These are phyloP conservation scores for Pantelozetes paolii DNA, from an alignment of 2,888 invertebrate species.

Conservation along the genomic window DNA sequence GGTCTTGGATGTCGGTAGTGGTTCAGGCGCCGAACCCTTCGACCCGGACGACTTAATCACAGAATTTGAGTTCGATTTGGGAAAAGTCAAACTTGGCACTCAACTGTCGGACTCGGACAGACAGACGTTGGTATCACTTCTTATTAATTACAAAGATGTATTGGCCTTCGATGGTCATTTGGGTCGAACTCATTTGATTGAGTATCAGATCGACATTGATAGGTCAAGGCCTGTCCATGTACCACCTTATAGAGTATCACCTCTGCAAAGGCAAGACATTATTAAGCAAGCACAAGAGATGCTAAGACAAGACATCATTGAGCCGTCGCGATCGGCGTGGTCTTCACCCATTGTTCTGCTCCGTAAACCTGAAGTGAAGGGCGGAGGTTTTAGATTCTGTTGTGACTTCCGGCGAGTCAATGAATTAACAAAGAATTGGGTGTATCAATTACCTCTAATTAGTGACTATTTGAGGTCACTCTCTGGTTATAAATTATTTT, in stretches of 20 bases:
- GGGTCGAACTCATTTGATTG: background rate
- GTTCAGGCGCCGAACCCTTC: no score
- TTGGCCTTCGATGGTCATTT: background rate
- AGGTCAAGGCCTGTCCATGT: background rate
- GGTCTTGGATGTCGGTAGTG: no score
- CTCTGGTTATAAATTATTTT: background rate
- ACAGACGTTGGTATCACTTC: no score
- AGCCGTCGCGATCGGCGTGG: background rate
- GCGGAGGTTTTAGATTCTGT: background rate
- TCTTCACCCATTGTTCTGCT: background rate
- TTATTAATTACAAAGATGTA: background rate
- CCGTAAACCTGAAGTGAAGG: background rate
- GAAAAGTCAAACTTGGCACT: background rate
- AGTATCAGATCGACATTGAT: background rate
- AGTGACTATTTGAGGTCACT: background rate
- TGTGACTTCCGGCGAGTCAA: background rate
- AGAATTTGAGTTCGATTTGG: background rate
- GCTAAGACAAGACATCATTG: background rate
- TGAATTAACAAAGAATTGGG: background rate
- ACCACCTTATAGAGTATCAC: background rate
- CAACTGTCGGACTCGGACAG: background rate
- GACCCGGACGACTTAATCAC: no score
- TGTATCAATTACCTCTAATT: background rate
- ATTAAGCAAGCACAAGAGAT: background rate
- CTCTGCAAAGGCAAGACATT: background rate